Evolutionary conservation across 2,888 invertebrate species (phyloP), one percentile per base, ranked within the genome.

Genomic region (Cheilosia impressa): DNA sequence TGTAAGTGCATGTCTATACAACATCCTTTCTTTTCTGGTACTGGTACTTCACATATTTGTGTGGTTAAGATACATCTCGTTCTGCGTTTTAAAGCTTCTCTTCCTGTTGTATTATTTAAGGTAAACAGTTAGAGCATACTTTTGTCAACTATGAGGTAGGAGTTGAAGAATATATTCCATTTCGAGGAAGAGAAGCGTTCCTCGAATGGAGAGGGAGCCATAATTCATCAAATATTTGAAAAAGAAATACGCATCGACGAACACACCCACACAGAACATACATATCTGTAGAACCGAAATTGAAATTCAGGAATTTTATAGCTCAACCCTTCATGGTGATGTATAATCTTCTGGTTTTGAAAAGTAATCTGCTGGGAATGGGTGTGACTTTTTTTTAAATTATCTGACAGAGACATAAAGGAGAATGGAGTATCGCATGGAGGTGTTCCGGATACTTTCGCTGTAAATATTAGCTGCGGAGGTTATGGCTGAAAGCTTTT

Each of bases 191-290:
- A 10, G 6, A 27, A 53, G 47, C 22, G 22, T 47, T 72, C 41
- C 9, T 47, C n/a, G 7, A 2, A 19, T 17, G 45, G 0, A 10
- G 34, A 10, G 31, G 3, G 17, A n/a, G 1, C 0, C n/a, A 45
- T 73, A 47, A 45, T 53, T 47, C n/a, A 55, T 47, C 62, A 73
- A 73, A 73, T 73, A 73, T 73, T 73, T 73, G 62, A 63, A 63
- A 73, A 45, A 22, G 52, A 43, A 7, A 2, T 43, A 22, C 52
- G 13, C 22, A 31, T 55, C 13, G 10, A 9, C 27, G 17, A 17
- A 45, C 45, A 45, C 7, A 19, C 15, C 6, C 24, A 38, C 13
- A 50, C n/a, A n/a, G 10, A 41, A 45, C 19, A 41, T 9, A 53
- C 13, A 38, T 38, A 38, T 13, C 10, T 38, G 22, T 1, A 43